Evolutionary conservation across 2,797 vertebrate genomes (phyloP), one percentile per base, ranked within the genome.

Genomic region (Pteronotus mesoamericanus): DNA sequence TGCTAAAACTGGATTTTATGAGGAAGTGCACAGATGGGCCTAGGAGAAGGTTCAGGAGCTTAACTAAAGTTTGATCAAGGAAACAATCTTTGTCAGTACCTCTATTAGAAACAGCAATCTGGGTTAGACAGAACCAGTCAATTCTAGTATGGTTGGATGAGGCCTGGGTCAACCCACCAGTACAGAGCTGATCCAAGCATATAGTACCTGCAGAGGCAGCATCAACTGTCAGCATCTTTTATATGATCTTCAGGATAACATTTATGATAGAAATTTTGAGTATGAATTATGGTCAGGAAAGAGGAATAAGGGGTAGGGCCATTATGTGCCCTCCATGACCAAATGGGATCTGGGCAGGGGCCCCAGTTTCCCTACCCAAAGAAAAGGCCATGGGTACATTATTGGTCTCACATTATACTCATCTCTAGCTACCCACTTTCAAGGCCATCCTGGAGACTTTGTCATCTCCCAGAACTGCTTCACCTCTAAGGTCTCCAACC

Each of bases 281-380:
- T 79, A 51, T 80, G 24, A 89, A 89, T 86, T 64, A 85, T n/a
- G 9, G n/a, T 87, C 69, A 84, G 24, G 59, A 83, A 95, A 94
- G 51, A 72, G 26, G 34, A 44, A 21, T 37, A 82, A 68, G 9
- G 16, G 2, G 4, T 24, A 15, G 29, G 8, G 11, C 12, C 26
- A 15, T 18, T 29, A 71, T 37, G 7, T 3, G 4, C 11, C 39
- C 26, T 10, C n/a, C 3, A 32, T 24, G n/a, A 93, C 61, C 55
- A 85, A 61, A n/a, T 32, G 42, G 37, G 46, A 37, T 77, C 51
- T 68, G 46, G 10, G 19, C 61, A 77, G 32, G 21, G 44, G 16
- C 3, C 44, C 37, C 5, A 18, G 61, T 79, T 84, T 46, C n/a
- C 51, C 15, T 74, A 18, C 57, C 14, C 22, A 29, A 68, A 74